Evolutionary conservation across 2,113 vertebrate species (phyloP).

Genomic region (Xenopus tropicalis): DNA sequence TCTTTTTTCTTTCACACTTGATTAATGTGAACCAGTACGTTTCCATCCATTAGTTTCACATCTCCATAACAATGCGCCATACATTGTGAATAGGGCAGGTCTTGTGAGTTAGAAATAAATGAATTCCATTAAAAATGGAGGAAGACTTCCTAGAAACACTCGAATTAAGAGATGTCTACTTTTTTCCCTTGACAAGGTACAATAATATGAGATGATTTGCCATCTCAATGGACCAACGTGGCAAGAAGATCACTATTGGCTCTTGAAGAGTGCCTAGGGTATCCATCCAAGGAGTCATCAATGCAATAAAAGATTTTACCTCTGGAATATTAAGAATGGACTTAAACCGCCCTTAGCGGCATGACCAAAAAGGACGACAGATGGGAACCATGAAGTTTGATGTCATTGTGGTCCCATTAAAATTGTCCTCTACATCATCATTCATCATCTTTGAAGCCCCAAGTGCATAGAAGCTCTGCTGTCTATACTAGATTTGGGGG

Average conservation of each 20-base stretch:
- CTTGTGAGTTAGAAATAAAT: neutral
- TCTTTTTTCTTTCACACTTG: constrained; percentile 21
- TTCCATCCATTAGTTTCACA: constrained; percentile 5
- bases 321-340: neutral
- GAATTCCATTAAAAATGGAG: constrained; percentile 3
- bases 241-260: neutral
- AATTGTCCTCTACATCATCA: constrained; percentile 19
- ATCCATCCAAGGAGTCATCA: neutral
- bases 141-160: constrained; percentile 10
- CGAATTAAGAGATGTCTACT: too few species aligned
- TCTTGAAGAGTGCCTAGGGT: neutral
- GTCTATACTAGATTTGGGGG: constrained; percentile 37
- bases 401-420: constrained; percentile 30
- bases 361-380: constrained; percentile 10
- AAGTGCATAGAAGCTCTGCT: constrained; percentile 5
- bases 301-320: neutral
- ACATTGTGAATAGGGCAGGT: neutral
- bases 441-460: constrained; percentile 32
- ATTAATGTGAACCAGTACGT: constrained; percentile 28
- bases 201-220: too few species aligned
- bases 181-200: too few species aligned
- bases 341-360: neutral
- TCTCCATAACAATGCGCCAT: constrained; percentile 34
- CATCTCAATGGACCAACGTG: neutral
- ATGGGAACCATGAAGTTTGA: constrained; percentile 23